Conservation (phyloP, 1,140 invertebrate species). For the Drosophila nasuta region DNA sequence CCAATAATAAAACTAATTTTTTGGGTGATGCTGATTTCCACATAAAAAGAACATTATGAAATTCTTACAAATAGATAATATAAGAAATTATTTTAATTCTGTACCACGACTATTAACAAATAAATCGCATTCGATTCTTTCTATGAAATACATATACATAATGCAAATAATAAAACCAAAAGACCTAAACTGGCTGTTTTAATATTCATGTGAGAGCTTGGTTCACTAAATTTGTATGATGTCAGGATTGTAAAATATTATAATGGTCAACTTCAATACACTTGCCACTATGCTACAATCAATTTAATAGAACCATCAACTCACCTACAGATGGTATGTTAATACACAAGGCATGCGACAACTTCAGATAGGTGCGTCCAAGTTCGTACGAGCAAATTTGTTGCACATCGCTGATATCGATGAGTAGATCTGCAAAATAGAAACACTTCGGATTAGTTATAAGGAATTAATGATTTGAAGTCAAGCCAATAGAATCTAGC, state of each 20-base stretch:
- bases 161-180: not conserved
- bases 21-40: no score
- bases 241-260: no score
- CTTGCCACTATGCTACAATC: not conserved
- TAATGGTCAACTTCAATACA: no score
- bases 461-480: not conserved
- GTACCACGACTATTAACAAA: not conserved
- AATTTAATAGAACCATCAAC: slow-evolving; percentile 63
- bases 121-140: not conserved
- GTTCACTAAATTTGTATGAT: no score
- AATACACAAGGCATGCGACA: slow-evolving; percentile 95
- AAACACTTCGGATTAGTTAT: not conserved
- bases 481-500: slow-evolving; percentile 48
- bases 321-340: slow-evolving; percentile 96
- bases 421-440: slow-evolving; percentile 91
- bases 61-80: slow-evolving; percentile 2
- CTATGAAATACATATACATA: not conserved
- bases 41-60: not conserved
- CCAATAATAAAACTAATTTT: no score
- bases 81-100: not conserved
- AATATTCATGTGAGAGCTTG: not conserved
- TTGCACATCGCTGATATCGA: slow-evolving; percentile 98
- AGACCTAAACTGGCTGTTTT: no score
- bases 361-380: slow-evolving; percentile 95
- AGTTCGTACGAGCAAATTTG: slow-evolving; percentile 98